Percentiles rank a stretch among this genome's conserved stretches.
Evolutionary conservation across 2,888 invertebrate species (phyloP).

Genomic region (Euplagia quadripunctaria): DNA sequence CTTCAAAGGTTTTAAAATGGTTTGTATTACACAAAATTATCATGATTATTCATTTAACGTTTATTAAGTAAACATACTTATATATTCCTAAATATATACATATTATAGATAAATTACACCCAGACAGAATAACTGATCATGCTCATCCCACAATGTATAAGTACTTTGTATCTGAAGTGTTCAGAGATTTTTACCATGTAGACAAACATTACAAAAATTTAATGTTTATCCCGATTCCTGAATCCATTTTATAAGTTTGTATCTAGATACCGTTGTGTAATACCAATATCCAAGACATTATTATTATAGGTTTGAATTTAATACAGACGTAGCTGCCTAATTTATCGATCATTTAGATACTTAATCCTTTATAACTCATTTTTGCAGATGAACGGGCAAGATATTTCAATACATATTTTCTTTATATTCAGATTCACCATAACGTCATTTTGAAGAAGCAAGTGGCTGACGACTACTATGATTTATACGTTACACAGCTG

Average conservation of each 20-base stretch:
- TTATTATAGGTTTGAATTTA: background rate
- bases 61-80: too few species aligned
- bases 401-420: background rate
- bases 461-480: conserved; percentile 91
- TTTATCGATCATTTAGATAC: background rate
- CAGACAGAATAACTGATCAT: too few species aligned
- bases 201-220: too few species aligned
- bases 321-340: background rate
- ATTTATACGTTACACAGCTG: conserved; percentile 87
- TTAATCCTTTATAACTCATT: background rate
- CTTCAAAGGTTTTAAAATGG: conserved; percentile 83
- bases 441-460: conserved; percentile 86
- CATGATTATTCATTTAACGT: background rate
- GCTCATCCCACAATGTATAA: too few species aligned
- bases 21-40: conserved; percentile 50
- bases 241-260: too few species aligned
- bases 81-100: too few species aligned
- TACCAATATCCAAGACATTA: too few species aligned
- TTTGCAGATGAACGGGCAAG: background rate
- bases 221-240: too few species aligned
- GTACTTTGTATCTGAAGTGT: too few species aligned
- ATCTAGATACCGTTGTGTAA: too few species aligned
- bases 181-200: too few species aligned
- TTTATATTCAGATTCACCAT: conserved; percentile 70
- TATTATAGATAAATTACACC: too few species aligned